These are phyloP conservation scores for Spilosoma lubricipeda DNA, from an alignment of 2,888 invertebrate species.

Conservation along the genomic window DNA sequence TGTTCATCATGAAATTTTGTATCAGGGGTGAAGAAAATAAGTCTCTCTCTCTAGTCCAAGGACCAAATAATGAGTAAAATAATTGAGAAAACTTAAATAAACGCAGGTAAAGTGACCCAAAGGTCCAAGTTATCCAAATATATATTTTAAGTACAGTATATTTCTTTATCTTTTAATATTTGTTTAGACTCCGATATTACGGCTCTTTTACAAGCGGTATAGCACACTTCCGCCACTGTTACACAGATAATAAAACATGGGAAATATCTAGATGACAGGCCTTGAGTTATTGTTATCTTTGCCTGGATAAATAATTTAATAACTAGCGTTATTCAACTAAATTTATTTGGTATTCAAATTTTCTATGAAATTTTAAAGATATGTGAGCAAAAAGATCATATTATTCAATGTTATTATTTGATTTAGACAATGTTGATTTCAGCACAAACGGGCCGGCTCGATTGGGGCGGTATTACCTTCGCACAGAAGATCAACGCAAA, in stretches of 20 bases:
- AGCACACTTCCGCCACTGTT: background rate
- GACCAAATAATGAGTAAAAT: background rate
- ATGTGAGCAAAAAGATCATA: background rate
- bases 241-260: background rate
- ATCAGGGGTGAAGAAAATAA: background rate
- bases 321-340: background rate
- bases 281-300: conserved; percentile 1
- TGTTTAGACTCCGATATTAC: background rate
- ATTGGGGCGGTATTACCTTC: no score
- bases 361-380: background rate
- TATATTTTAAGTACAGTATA: background rate
- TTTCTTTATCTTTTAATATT: background rate
- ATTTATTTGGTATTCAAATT: background rate
- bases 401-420: background rate
- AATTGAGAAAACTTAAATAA: background rate
- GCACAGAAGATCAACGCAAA: no score
- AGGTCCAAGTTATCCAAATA: background rate
- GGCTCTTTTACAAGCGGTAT: background rate
- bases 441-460: no score
- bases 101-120: background rate
- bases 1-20: background rate
- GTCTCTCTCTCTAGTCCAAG: background rate
- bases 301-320: background rate
- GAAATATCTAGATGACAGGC: background rate
- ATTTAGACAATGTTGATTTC: background rate